Percentiles rank a stretch among this genome's conserved stretches.
phyloP scores from a whole-genome alignment of 2,797 vertebrate species.

The Aeoliscus strigatus region DNA sequence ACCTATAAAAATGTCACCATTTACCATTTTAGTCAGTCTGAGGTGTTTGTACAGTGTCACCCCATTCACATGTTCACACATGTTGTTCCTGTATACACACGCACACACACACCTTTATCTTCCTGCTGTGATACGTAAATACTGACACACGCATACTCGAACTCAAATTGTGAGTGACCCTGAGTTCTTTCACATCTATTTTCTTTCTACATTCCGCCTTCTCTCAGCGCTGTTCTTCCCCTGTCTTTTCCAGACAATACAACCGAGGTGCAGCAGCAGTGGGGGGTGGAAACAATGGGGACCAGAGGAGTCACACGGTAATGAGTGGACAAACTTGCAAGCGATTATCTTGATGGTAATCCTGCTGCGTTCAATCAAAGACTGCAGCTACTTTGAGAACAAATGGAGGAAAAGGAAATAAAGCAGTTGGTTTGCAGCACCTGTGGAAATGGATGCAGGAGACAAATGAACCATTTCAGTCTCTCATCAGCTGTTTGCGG shows the following conservation, averaged over 20 bases:
- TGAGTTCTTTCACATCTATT: too few species aligned
- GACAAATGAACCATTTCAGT: slow-evolving; percentile 27
- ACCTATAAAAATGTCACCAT: too few species aligned
- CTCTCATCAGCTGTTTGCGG: slow-evolving; percentile 19
- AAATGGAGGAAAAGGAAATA: slow-evolving; percentile 46
- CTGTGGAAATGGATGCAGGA: slow-evolving; percentile 44
- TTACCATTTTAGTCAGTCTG: too few species aligned
- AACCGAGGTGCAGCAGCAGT: slow-evolving; percentile 35
- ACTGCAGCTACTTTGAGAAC: slow-evolving; percentile 48
- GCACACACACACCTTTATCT: too few species aligned
- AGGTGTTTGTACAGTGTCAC: too few species aligned
- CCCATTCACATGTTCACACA: too few species aligned
- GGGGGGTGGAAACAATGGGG: slow-evolving; percentile 62
- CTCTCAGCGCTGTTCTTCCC: too few species aligned
- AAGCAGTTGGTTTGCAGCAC: slow-evolving; percentile 32
- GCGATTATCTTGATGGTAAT: slow-evolving; percentile 68
- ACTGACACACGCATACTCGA: too few species aligned
- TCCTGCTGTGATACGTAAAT: too few species aligned
- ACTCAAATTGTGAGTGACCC: too few species aligned
- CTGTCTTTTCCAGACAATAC: slow-evolving; percentile 47
- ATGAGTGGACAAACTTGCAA: slow-evolving; percentile 66
- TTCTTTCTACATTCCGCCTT: too few species aligned
- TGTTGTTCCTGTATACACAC: too few species aligned
- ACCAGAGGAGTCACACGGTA: slow-evolving; percentile 54
- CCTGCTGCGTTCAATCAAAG: slow-evolving; percentile 68